Evolutionary conservation across 1,140 invertebrate species (phyloP), one percentile per base, ranked within the genome.

Genomic region (Chlorops oryzae): DNA sequence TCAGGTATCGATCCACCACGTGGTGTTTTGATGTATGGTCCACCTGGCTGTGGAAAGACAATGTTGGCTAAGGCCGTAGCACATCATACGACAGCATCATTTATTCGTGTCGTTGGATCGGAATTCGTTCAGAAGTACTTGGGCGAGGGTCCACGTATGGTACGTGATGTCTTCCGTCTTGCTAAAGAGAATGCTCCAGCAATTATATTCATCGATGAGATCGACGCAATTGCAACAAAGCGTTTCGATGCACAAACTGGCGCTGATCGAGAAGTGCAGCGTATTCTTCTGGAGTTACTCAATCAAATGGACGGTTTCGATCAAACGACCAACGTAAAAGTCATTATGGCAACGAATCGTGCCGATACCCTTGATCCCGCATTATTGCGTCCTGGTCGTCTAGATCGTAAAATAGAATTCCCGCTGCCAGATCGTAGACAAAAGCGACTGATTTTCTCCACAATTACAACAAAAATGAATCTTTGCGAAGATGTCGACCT

Each of bases 251-350:
- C 95, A 13, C 95, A 99, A 76, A 99, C 96, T 60, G 96, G 96
- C 62, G 96, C 96, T 50, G 97, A 99, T 81, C 81, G 97, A 59
- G 96, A 99, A 76, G 97, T 99, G 0, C 97, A 99, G 73, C 84
- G 97, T 75, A 99, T 99, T 75, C 74, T 99, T 3, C 76, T 99
- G 3, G 97, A 99, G 69, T 77, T 99, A 10, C 77, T 99, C 0
- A 99, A 99, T 78, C 97, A 99, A 77, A 99, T 99, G 96, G 97
- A 99, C 77, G 97, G 97, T 44, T 99, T 99, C 76, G 96, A 99
- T 80, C 96, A 99, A 75, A 98, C 94, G 3, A 98, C 96, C 17
- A 99, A 99, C 79, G 96, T 99, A 15, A 99, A 99, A 80, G 96
- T 99, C 13, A 99, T 99, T 37, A 99, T 99, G 97, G 97, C 97